Evolutionary conservation across 2,113 vertebrate genomes (phyloP).

Genomic region (Desmodus rotundus): DNA sequence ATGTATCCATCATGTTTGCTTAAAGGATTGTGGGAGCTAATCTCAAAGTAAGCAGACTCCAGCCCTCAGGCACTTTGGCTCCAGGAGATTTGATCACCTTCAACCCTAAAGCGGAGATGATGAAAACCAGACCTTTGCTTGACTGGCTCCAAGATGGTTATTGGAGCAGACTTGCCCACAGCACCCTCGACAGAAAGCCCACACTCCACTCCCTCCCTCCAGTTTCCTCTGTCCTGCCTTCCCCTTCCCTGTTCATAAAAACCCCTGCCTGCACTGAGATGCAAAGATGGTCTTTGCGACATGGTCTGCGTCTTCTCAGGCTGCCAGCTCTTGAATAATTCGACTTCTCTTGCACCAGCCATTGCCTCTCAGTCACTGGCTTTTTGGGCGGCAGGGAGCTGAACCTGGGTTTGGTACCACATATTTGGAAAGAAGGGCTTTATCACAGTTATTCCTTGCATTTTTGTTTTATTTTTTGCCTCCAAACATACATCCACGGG

Average conservation of each 20-base stretch:
- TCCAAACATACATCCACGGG: not conserved
- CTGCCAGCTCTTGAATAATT: no score
- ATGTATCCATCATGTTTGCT: no score
- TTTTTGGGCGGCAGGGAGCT: not conserved
- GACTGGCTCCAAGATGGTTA: not conserved
- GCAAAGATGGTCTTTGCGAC: no score
- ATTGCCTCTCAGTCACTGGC: not conserved
- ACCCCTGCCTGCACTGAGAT: no score
- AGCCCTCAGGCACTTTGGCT: not conserved
- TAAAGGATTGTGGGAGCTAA: not conserved
- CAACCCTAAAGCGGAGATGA: not conserved
- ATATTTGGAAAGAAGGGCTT: not conserved
- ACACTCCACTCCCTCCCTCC: not conserved
- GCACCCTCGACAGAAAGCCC: no score
- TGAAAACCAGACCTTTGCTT: not conserved
- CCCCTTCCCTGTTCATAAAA: no score
- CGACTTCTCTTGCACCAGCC: no score
- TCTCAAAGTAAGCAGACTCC: not conserved
- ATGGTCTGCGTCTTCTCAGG: no score
- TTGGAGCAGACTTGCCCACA: not conserved
- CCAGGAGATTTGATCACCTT: not conserved
- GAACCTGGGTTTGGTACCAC: not conserved
- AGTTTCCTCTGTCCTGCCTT: not conserved
- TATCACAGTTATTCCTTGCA: not conserved
- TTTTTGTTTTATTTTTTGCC: not conserved